These are phyloP conservation scores for Rostratula benghalensis DNA, from an alignment of 2,113 vertebrate species.

Conservation along the genomic window DNA sequence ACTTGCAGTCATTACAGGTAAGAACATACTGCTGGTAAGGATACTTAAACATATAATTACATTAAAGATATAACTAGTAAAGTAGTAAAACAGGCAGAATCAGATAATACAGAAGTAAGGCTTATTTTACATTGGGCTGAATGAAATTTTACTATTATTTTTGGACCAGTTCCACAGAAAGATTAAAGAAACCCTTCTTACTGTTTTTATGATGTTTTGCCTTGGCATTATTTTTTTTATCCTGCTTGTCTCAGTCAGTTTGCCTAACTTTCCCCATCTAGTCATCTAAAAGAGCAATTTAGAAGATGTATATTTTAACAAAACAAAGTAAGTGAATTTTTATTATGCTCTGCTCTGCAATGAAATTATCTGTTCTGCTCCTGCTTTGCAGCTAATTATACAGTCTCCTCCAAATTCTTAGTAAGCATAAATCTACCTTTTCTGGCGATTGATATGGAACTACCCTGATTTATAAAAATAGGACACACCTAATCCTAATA, in stretches of 20 bases:
- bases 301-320: background rate
- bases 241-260: background rate
- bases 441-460: background rate
- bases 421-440: background rate
- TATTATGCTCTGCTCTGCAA: background rate
- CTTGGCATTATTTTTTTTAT: background rate
- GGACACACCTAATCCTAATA: background rate
- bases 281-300: background rate
- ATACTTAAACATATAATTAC: background rate
- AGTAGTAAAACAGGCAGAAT: background rate
- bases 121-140: background rate
- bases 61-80: background rate
- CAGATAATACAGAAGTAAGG: background rate
- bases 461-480: background rate
- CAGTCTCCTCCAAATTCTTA: background rate
- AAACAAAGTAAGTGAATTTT: background rate
- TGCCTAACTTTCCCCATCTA: background rate
- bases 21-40: background rate
- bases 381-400: background rate
- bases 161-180: background rate
- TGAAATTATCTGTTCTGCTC: background rate
- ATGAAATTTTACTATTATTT: background rate
- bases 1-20: background rate
- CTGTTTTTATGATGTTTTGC: background rate
- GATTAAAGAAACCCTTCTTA: background rate